Evolutionary conservation across 2,888 invertebrate genomes (phyloP), one percentile per base, ranked within the genome.

Genomic region (Clunio marinus): DNA sequence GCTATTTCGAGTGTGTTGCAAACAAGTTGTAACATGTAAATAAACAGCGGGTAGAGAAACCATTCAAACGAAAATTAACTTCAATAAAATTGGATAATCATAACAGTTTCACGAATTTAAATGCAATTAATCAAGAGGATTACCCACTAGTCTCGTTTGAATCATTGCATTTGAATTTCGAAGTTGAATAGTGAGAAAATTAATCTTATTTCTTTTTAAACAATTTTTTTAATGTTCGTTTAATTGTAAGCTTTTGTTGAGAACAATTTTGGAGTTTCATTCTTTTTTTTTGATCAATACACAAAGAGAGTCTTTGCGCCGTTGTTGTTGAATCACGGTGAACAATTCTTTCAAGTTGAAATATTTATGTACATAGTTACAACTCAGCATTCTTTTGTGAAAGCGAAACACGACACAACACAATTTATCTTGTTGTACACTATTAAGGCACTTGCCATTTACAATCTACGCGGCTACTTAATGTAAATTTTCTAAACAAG

Each of bases 51-150:
- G 5, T n/a, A n/a, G 15, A 45, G 25, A 59, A 59, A 59, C 25
- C 59, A 35, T 35, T 59, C 59, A 59, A 15, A 32, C 35, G 45
- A 15, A 25, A 45, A 63, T 63, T 63, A 63, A 63, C 63, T 63
- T 63, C 45, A 45, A 63, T 63, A 63, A 59, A 63, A 63, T 63
- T 63, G 63, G 63, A 63, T 63, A 63, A 63, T 63, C 63, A 63
- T 63, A 41, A 66, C 51, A 51, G n/a, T 37, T 10, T 4, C 4
- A 17, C 8, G 13, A 66, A 66, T 66, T 66, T 51, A 66, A 66
- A 66, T 17, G 55, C 66, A 66, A 66, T 66, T 66, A 66, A 66
- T 66, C 66, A 66, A 66, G 2, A 35, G 32, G 66, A 66, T 66
- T 66, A 66, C 55, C 32, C 57, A 27, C 57, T 25, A 24, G 25